A percentile compares a stretch with the other conserved stretches of the same genome.
phyloP scores from a whole-genome alignment of 2,888 invertebrate genomes.

The Scaptomyza cyrtandrae region DNA sequence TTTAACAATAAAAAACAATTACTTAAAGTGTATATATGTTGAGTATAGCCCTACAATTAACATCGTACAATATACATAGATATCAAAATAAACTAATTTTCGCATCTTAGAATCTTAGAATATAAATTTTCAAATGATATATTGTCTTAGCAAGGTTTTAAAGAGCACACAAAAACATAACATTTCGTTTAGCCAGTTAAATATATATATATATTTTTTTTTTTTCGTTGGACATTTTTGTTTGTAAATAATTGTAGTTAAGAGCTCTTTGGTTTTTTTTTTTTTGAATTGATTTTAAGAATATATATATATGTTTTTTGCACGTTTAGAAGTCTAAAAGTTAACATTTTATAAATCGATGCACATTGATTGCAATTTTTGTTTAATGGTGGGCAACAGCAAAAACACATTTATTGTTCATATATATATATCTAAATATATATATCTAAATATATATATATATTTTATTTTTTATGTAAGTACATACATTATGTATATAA shows the following conservation, averaged over 20 bases:
- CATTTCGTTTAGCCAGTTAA: background rate
- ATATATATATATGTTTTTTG: background rate
- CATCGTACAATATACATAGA: background rate
- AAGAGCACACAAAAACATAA: background rate
- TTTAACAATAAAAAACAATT: background rate
- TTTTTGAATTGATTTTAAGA: conserved; percentile 2
- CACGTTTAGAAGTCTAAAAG: conserved; percentile 23
- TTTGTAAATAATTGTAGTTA: conserved; percentile 38
- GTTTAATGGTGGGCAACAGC: conserved; percentile 43
- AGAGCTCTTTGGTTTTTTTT: conserved; percentile 10
- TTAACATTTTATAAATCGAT: conserved; percentile 32
- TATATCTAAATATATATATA: background rate
- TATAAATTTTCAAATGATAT: conserved; percentile 6
- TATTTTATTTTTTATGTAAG: background rate
- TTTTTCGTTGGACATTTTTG: background rate
- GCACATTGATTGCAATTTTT: conserved; percentile 53
- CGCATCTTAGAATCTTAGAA: background rate
- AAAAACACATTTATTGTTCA: conserved; percentile 33
- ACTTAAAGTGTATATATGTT: background rate
- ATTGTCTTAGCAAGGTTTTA: background rate
- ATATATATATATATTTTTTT: too few relatives aligned
- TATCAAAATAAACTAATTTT: conserved; percentile 5
- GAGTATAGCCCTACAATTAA: conserved; percentile 4
- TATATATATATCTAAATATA: conserved; percentile 13
- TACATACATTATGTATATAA: conserved; percentile 15